phyloP scores from a whole-genome alignment of 2,797 vertebrate species.

The Apogon talboti region DNA sequence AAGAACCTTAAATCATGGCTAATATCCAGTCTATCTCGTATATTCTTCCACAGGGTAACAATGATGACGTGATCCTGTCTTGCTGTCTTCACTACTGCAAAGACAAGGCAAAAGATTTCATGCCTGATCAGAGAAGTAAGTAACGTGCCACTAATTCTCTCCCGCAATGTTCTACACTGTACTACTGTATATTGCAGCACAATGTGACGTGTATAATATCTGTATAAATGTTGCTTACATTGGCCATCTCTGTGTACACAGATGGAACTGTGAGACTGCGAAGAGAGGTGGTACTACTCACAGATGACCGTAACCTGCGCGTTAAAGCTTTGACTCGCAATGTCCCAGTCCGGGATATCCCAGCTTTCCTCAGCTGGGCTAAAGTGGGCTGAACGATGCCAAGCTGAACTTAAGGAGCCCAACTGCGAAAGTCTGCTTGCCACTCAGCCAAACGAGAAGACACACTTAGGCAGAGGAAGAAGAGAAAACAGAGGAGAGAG shows the following conservation, averaged over 20 bases:
- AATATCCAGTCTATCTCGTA: slow-evolving; percentile 1
- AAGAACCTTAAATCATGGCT: neutral
- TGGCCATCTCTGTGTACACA: slow-evolving; percentile 34
- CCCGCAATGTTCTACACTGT: neutral
- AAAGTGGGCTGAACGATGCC: slow-evolving; percentile 90
- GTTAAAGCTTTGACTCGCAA: slow-evolving; percentile 97
- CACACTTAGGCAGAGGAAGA: slow-evolving; percentile 65
- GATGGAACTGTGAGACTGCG: slow-evolving; percentile 92
- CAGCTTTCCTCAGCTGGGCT: slow-evolving; percentile 92
- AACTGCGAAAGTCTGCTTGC: slow-evolving; percentile 83
- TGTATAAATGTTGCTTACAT: neutral
- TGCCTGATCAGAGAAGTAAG: slow-evolving; percentile 93
- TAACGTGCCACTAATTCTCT: neutral
- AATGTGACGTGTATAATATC: slow-evolving; percentile 1
- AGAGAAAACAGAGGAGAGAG: slow-evolving; percentile 43
- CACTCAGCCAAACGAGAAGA: slow-evolving; percentile 83
- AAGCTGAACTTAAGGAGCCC: slow-evolving; percentile 61
- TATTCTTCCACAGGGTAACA: slow-evolving; percentile 90
- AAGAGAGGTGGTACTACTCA: slow-evolving; percentile 96
- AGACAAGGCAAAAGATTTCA: slow-evolving; percentile 97
- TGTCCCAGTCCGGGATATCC: slow-evolving; percentile 96
- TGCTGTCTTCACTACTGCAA: slow-evolving; percentile 99
- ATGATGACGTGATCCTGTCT: slow-evolving; percentile 96
- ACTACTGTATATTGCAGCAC: neutral
- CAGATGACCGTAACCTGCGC: slow-evolving; percentile 96